Evolutionary conservation across 2,888 invertebrate species (phyloP).

Genomic region (Leptopilina drosophilae): DNA sequence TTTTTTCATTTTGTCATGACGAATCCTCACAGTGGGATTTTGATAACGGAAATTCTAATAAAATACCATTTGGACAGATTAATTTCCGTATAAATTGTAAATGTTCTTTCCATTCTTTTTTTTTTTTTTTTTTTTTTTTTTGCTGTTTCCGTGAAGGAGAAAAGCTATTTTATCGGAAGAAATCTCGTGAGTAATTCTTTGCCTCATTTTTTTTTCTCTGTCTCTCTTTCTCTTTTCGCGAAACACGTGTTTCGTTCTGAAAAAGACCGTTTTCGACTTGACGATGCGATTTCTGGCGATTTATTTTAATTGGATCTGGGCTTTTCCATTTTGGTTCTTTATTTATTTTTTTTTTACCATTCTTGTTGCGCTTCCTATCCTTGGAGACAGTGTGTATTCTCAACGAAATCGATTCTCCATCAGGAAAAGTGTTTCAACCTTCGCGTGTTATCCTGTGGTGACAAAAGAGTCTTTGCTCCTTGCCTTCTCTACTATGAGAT

Average conservation of each 20-base stretch:
- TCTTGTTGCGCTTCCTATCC: conserved; percentile 45
- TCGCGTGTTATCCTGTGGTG: too few species aligned
- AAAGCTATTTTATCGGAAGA: not conserved
- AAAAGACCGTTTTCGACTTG: conserved; percentile 19
- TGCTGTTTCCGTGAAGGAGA: not conserved
- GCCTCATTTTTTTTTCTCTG: not conserved
- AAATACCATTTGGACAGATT: not conserved
- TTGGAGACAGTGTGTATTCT: conserved; percentile 41
- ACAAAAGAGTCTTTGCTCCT: too few species aligned
- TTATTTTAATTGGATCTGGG: conserved; percentile 58
- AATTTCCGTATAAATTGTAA: not conserved
- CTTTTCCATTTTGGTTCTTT: conserved; percentile 43
- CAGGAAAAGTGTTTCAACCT: conserved; percentile 16
- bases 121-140: too few species aligned
- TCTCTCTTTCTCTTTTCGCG: too few species aligned
- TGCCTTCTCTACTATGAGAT: too few species aligned
- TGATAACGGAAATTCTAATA: not conserved
- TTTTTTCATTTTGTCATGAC: not conserved
- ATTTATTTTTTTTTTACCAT: too few species aligned
- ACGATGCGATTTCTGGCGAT: conserved; percentile 54
- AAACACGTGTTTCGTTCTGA: conserved; percentile 27
- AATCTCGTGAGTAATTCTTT: conserved; percentile 10
- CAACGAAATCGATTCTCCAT: conserved; percentile 47
- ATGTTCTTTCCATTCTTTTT: too few species aligned
- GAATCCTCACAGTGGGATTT: not conserved